phyloP scores from a whole-genome alignment of 2,888 invertebrate genomes.

The Mesochorus sp. region DNA sequence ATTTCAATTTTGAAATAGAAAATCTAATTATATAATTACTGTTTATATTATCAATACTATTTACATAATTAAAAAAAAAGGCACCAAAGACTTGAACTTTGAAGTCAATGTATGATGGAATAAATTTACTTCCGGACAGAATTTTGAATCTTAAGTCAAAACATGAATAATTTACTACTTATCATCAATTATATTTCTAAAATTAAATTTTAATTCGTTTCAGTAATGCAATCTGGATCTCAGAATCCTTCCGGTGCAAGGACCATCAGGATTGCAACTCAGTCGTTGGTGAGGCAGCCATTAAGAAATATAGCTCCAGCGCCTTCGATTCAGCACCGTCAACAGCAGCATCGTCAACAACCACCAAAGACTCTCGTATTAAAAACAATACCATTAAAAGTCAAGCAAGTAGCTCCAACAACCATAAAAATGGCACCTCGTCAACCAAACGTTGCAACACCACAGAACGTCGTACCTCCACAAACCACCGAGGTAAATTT shows the following conservation, averaged over 20 bases:
- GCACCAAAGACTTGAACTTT: no score
- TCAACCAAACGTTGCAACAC: slow-evolving; percentile 64
- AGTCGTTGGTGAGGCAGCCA: slow-evolving; percentile 75
- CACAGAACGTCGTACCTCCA: slow-evolving; percentile 72
- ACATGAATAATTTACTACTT: not conserved
- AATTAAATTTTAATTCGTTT: slow-evolving; percentile 18
- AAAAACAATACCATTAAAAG: slow-evolving; percentile 79
- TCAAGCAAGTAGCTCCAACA: slow-evolving; percentile 78
- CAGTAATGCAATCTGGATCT: slow-evolving; percentile 72
- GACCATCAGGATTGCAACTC: slow-evolving; percentile 75
- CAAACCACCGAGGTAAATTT: slow-evolving; percentile 74
- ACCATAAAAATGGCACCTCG: slow-evolving; percentile 77
- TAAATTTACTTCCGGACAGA: no score
- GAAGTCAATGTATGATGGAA: no score
- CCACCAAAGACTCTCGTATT: slow-evolving; percentile 78
- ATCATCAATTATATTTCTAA: not conserved
- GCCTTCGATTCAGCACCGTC: slow-evolving; percentile 60
- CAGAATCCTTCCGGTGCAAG: slow-evolving; percentile 68
- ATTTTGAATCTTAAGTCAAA: no score
- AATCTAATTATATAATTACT: no score
- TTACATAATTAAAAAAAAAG: no score
- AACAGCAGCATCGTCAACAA: slow-evolving; percentile 71
- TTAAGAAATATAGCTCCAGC: slow-evolving; percentile 75
- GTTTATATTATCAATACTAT: no score
- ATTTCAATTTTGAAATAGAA: no score